Evolutionary conservation across 2,113 vertebrate species (phyloP), one percentile per base, ranked within the genome.

Genomic region (Cepphus grylle): DNA sequence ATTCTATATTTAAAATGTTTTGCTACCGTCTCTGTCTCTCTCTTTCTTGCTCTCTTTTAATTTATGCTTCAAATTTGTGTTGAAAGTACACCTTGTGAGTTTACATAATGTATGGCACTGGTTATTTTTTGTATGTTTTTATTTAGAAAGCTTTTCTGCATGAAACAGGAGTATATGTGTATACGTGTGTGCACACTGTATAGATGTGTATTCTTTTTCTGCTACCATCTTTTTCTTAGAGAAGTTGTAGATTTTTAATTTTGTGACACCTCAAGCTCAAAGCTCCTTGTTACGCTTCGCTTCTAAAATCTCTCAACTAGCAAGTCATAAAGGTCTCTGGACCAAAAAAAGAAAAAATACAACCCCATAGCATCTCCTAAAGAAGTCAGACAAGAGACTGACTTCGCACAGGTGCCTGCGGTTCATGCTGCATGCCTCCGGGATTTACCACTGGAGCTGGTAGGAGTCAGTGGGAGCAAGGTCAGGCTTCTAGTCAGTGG

Each of bases 1-100:
- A 98, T 97, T 97, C 96, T 97, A 96, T 98, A 98, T 98, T 98
- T 98, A 98, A 98, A 96, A 95, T 96, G 95, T 98, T 98, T 98
- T 98, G 78, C 97, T 98, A 6, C 97, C 72, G 9, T 97, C 93
- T 95, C 96, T 95, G 78, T 89, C 92, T 97, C 87, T 97, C 96
- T 94, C 93, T 93, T 93, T 96, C 82, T 94, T 32, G n/a, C 96
- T 92, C 82, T 95, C 97, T 96, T 97, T 96, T 97, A 97, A 98
- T 98, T 98, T 98, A 98, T 98, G 98, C 98, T 98, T 98, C 70
- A 67, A 89, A 92, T 97, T 95, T 97, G 76, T 98, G 96, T 98
- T 97, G 96, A 97, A 98, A 98, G 92, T 97, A 96, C 15, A 50
- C 96, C 97, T 97, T 98, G 95, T 98, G 97, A 98, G 97, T 98